A percentile compares a stretch with the other conserved stretches of the same genome.
Evolutionary conservation across 2,797 vertebrate species (phyloP).

Genomic region (Myotis planiceps): DNA sequence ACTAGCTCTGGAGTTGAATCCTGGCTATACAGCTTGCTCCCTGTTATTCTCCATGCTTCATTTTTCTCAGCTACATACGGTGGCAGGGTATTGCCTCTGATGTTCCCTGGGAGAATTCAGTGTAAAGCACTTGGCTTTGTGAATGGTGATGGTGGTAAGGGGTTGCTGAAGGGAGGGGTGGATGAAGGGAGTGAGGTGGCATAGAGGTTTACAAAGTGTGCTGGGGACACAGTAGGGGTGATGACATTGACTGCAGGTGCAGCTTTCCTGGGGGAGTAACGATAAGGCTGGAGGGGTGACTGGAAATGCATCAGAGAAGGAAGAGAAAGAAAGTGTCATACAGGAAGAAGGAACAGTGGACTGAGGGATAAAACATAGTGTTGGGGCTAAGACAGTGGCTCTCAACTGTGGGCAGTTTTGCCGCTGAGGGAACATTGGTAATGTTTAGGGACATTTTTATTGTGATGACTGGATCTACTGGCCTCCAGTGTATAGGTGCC

Average conservation of each 20-base stretch:
- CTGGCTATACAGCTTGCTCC: background rate
- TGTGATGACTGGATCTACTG: background rate
- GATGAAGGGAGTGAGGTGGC: background rate
- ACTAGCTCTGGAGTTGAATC: background rate
- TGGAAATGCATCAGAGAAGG: background rate
- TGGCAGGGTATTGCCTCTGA: background rate
- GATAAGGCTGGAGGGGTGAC: background rate
- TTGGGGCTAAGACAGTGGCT: background rate
- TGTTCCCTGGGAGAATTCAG: background rate
- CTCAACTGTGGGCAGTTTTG: background rate
- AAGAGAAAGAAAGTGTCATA: background rate
- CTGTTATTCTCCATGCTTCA: background rate
- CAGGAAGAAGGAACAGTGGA: background rate
- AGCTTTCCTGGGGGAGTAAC: background rate
- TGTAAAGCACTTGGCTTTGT: background rate
- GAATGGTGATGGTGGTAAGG: background rate
- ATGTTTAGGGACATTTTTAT: background rate
- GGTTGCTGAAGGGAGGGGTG: background rate
- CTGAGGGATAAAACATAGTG: rapidly evolving
- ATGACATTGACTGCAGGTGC: background rate
- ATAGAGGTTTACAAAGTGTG: background rate
- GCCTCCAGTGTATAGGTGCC: background rate
- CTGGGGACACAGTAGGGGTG: background rate
- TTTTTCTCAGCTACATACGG: background rate
- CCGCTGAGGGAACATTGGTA: background rate